A percentile compares a stretch with the other conserved stretches of the same genome.
These are phyloP conservation scores for Lepidotrigona ventralis DNA, from an alignment of 1,140 invertebrate species.

Conservation along the genomic window DNA sequence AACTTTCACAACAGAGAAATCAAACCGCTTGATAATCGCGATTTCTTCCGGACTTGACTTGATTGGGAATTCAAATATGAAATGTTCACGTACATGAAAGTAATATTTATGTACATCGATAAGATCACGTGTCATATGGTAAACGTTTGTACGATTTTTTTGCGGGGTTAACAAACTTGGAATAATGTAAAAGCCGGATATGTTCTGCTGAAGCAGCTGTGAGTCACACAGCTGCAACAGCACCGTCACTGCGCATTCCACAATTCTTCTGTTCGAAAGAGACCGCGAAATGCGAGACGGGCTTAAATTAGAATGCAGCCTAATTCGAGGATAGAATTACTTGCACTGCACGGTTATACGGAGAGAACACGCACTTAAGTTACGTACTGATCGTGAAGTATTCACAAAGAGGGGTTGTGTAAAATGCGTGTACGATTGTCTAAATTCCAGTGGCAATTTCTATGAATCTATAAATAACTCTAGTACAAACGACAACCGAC, in stretches of 20 bases:
- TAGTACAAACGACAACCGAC: background rate
- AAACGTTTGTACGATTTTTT: slow-evolving; percentile 16
- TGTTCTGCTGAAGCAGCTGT: slow-evolving; percentile 26
- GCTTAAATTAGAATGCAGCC: slow-evolving; percentile 47
- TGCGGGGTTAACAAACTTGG: slow-evolving; percentile 41
- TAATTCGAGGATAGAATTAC: slow-evolving; percentile 31
- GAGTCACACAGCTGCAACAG: slow-evolving; percentile 31
- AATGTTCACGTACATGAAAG: too few relatives aligned
- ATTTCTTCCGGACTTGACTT: background rate
- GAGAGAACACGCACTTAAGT: background rate
- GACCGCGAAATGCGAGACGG: slow-evolving; percentile 48
- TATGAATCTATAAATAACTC: slow-evolving; percentile 23
- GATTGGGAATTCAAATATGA: background rate
- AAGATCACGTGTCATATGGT: background rate
- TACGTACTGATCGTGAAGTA: background rate
- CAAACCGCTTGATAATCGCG: background rate
- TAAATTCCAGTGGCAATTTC: background rate
- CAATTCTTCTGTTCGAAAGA: slow-evolving; percentile 42
- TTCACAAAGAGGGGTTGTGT: background rate
- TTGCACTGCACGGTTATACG: too few relatives aligned
- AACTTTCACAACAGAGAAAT: background rate
- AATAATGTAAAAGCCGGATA: slow-evolving; percentile 50
- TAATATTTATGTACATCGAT: too few relatives aligned
- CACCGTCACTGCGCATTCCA: slow-evolving; percentile 40
- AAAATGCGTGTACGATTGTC: background rate